Evolutionary conservation across 2,888 invertebrate genomes (phyloP).

Genomic region (Eurytoma adleriae): DNA sequence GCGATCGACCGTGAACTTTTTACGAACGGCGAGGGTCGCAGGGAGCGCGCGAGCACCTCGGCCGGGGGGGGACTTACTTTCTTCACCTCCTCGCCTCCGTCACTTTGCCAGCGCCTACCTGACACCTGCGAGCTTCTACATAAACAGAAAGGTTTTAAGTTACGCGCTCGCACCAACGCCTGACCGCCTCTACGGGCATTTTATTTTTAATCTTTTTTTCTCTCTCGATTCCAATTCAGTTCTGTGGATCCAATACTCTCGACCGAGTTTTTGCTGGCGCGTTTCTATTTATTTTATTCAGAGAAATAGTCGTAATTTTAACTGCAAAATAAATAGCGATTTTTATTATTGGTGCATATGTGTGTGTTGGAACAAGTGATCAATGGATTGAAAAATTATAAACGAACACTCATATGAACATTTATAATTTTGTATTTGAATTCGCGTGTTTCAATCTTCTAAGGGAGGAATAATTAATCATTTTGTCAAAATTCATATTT

Average conservation of each 20-base stretch:
- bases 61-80: background rate
- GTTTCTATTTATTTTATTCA: too few relatives aligned
- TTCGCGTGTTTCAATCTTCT: too few relatives aligned
- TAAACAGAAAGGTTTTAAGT: conserved; percentile 56
- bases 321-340: too few relatives aligned
- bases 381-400: too few relatives aligned
- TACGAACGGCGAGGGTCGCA: conserved; percentile 27
- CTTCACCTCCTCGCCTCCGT: conserved; percentile 20
- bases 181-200: background rate
- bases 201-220: conserved; percentile 24
- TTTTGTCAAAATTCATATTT: too few relatives aligned
- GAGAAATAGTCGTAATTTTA: too few relatives aligned
- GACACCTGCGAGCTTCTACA: conserved; percentile 55
- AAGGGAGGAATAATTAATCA: too few relatives aligned
- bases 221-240: conserved; percentile 23
- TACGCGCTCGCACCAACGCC: conserved; percentile 32
- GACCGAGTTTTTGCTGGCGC: background rate
- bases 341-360: too few relatives aligned
- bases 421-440: too few relatives aligned
- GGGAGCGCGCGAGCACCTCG: conserved; percentile 13
- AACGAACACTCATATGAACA: too few relatives aligned
- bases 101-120: conserved; percentile 49
- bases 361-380: too few relatives aligned
- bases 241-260: background rate
- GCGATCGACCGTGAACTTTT: conserved; percentile 56